Evolutionary conservation across 2,113 vertebrate species (phyloP).

Genomic region (Monopterus albus): DNA sequence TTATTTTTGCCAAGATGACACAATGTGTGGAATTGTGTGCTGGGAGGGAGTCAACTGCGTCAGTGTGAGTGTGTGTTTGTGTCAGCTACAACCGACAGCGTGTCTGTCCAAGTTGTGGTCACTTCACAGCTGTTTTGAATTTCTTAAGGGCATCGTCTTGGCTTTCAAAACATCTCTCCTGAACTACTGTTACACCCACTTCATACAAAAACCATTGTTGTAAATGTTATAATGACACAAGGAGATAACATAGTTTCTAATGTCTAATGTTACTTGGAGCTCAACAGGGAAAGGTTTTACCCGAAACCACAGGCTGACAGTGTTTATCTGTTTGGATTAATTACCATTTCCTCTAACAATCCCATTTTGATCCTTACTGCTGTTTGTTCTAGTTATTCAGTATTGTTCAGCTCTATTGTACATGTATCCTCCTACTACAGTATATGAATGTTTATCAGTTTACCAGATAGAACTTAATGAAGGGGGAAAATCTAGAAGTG

Average conservation of each 20-base stretch:
- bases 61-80: background rate
- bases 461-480: too few relatives aligned
- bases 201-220: background rate
- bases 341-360: background rate
- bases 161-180: constrained; percentile 11
- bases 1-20: constrained; percentile 19
- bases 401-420: too few relatives aligned
- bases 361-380: too few relatives aligned
- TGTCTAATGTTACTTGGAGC: background rate
- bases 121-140: constrained; percentile 36
- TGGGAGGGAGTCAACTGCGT: background rate
- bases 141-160: constrained; percentile 1
- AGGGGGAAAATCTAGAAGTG: too few relatives aligned
- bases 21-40: background rate
- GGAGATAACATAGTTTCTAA: constrained; percentile 3
- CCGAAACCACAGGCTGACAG: background rate
- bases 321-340: background rate
- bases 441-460: too few relatives aligned
- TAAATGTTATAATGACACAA: background rate
- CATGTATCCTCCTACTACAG: too few relatives aligned
- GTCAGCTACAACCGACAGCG: too few relatives aligned
- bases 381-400: too few relatives aligned
- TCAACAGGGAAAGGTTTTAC: background rate
- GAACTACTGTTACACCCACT: background rate
- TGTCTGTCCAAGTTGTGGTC: constrained; percentile 19